phyloP scores from a whole-genome alignment of 2,888 invertebrate species.

The Acrobasis repandana region DNA sequence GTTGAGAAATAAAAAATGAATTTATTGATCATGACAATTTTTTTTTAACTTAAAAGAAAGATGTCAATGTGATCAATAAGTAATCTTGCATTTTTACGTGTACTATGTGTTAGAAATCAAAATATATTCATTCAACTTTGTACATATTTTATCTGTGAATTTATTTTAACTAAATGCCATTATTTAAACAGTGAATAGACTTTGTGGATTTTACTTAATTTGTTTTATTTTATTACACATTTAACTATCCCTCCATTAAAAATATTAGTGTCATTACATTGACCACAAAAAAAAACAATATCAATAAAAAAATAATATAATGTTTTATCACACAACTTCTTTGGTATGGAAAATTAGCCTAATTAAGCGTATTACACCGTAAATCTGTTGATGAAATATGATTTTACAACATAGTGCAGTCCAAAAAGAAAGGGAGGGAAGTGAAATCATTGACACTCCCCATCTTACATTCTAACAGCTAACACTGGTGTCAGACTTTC shows the following conservation, averaged over 20 bases:
- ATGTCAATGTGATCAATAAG: background rate
- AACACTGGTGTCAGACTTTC: too few species aligned
- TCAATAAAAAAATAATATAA: background rate
- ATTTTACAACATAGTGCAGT: too few species aligned
- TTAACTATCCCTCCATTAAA: background rate
- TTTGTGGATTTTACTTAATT: constrained; percentile 36
- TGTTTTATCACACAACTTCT: background rate
- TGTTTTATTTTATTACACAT: constrained; percentile 32
- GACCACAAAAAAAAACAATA: background rate
- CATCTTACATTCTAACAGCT: too few species aligned
- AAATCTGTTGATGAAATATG: too few species aligned
- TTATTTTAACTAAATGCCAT: constrained; percentile 39
- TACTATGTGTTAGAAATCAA: background rate
- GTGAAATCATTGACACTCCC: too few species aligned
- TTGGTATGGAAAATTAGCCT: background rate
- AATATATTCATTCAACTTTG: background rate
- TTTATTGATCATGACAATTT: too few species aligned
- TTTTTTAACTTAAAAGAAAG: background rate
- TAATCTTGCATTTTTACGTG: background rate
- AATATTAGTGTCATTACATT: background rate
- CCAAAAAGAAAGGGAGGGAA: too few species aligned
- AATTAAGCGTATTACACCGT: too few species aligned
- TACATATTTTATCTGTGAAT: constrained; percentile 12
- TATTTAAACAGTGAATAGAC: constrained; percentile 45
- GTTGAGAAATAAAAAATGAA: too few species aligned